Percentiles rank a stretch among this genome's conserved stretches.
These are phyloP conservation scores for Syrphus vitripennis DNA, from an alignment of 2,888 invertebrate genomes.

Conservation along the genomic window DNA sequence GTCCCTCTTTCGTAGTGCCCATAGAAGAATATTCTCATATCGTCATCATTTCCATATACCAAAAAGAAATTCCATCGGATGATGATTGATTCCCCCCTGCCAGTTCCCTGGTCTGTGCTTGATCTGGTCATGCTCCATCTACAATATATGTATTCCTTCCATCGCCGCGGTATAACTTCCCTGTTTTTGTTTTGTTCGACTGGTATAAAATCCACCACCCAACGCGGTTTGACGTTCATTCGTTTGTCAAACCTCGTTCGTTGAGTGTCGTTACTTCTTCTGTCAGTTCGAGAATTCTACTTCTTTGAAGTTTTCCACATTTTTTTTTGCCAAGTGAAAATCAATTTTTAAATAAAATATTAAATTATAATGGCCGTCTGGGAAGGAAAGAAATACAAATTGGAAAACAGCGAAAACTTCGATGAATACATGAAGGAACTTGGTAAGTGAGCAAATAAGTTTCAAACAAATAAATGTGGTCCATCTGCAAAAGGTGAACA, in stretches of 20 bases:
- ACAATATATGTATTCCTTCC: slow-evolving; percentile 1
- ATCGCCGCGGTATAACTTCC: not conserved
- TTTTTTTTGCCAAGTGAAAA: slow-evolving; percentile 16
- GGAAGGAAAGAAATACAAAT: slow-evolving; percentile 90
- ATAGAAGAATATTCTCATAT: not conserved
- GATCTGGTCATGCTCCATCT: not conserved
- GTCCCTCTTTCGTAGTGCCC: not conserved
- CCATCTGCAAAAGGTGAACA: not conserved
- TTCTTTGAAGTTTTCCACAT: slow-evolving; percentile 29
- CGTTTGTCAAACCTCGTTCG: slow-evolving; percentile 54
- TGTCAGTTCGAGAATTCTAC: slow-evolving; percentile 13
- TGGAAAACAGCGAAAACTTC: slow-evolving; percentile 89
- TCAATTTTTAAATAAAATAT: slow-evolving; percentile 19
- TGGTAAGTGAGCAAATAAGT: slow-evolving; percentile 84
- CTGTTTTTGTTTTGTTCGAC: slow-evolving; percentile 1
- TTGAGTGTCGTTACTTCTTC: not conserved
- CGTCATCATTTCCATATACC: slow-evolving; percentile 18
- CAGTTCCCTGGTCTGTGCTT: not conserved
- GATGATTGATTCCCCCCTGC: slow-evolving; percentile 47
- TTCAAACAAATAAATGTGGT: not conserved
- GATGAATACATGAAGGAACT: slow-evolving; percentile 94
- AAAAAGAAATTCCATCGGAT: slow-evolving; percentile 53
- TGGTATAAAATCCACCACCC: slow-evolving; percentile 60
- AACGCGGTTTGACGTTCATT: slow-evolving; percentile 52
- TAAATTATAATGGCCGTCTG: slow-evolving; percentile 78